Base-by-base conservation (phyloP, 2,797 vertebrate species). In the Triplophysa yarkandensis region DNA sequence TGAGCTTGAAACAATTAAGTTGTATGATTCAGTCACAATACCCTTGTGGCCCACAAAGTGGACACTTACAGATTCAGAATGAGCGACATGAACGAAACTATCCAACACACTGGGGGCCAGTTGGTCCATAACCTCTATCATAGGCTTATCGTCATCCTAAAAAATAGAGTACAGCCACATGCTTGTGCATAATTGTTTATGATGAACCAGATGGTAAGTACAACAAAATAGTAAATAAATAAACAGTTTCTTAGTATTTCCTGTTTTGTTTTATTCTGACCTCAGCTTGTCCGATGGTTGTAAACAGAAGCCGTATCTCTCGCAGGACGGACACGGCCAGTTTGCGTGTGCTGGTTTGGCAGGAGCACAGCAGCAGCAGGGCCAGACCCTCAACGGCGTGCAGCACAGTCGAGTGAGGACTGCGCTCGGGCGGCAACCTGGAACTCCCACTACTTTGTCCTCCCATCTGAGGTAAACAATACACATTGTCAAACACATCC, bases 81-180 rank as follows among this genome's bases (percentile, higher is more conserved):
- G 93, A 6, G 95, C 95, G 66, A 98, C 97, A 2, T 99, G 96
- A 86, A 97, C 94, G 82, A 99, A 95, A 87, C 95, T 99, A 87
- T 99, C 96, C 81, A 99, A 93, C 81, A 99, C 95, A 71, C 94
- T 93, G 66, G 96, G 96, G 89, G 97, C 98, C 78, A 99, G 86
- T 41, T 98, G 98, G 90, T 99, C 97, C 97, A 99, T 95, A 84
- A 98, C 93, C 87, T 99, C 98, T 73, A 99, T 97, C 96, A 99
- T 97, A 25, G 97, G 96, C 80, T 94, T 97, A 89, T 99, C 98
- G 66, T 99, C 98, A 9, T 99, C 97, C 97, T 99, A 46, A n/a
- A n/a, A n/a, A n/a, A n/a, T n/a, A 46, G 27, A 54, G 36, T 17
- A 64, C 27, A 58, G 60, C 76, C 55, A 79, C 25, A 19, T 27